Percentiles rank a stretch among this genome's conserved stretches.
These are phyloP conservation scores for Heliconius hermathena DNA, from an alignment of 1,140 invertebrate species.

Conservation along the genomic window DNA sequence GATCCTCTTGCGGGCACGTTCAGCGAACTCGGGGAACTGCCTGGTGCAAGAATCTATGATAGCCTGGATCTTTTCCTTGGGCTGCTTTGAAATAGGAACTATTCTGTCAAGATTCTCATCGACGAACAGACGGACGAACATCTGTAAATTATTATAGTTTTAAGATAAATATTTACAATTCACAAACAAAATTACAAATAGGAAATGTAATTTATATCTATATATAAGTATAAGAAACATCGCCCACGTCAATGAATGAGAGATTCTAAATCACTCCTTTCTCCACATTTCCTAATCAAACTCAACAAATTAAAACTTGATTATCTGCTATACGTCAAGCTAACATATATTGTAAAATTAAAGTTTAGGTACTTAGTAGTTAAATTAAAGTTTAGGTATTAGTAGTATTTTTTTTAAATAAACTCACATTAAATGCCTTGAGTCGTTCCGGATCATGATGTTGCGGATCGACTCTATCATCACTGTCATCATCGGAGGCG, in stretches of 20 bases:
- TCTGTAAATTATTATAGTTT: slow-evolving; percentile 84
- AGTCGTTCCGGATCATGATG: slow-evolving; percentile 96
- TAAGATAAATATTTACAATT: background rate
- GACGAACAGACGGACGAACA: slow-evolving; percentile 98
- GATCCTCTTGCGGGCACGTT: slow-evolving; percentile 95
- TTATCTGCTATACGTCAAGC: too few relatives aligned
- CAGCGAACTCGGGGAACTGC: slow-evolving; percentile 98
- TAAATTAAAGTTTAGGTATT: too few relatives aligned
- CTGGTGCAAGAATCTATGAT: slow-evolving; percentile 98
- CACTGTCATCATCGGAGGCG: slow-evolving; percentile 94
- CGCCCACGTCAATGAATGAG: background rate
- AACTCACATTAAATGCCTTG: slow-evolving; percentile 96
- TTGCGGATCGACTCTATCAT: slow-evolving; percentile 93
- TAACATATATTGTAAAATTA: background rate
- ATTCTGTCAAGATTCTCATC: slow-evolving; percentile 98
- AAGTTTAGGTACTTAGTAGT: too few relatives aligned
- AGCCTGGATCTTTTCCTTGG: slow-evolving; percentile 98
- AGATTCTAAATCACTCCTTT: background rate
- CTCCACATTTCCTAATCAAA: background rate
- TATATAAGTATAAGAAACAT: too few relatives aligned
- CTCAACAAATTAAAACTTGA: too few relatives aligned
- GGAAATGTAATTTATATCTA: background rate
- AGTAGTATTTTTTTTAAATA: background rate
- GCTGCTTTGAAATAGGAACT: slow-evolving; percentile 98
- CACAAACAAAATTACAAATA: background rate